phyloP scores from a whole-genome alignment of 2,888 invertebrate genomes.

The Mechanitis messenoides region DNA sequence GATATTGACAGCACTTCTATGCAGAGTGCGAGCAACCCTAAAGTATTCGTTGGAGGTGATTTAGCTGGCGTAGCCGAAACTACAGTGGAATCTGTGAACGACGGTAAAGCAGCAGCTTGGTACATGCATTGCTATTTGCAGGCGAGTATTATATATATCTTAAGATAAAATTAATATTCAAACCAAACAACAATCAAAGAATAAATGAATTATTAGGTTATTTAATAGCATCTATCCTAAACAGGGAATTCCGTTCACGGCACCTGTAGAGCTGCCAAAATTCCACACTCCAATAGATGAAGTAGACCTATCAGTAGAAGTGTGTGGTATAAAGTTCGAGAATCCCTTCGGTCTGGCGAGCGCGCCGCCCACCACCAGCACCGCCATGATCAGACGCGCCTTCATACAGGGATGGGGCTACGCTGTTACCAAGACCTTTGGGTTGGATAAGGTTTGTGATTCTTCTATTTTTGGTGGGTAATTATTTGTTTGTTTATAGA shows the following conservation, averaged over 20 bases:
- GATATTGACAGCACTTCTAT: constrained; percentile 86
- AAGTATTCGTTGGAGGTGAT: constrained; percentile 96
- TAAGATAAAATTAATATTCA: not conserved
- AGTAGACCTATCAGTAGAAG: constrained; percentile 94
- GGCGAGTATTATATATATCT: constrained; percentile 57
- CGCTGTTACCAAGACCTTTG: constrained; percentile 98
- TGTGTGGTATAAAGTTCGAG: constrained; percentile 95
- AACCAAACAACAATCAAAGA: no score
- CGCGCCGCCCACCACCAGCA: constrained; percentile 95
- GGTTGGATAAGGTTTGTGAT: constrained; percentile 88
- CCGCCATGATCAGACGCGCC: constrained; percentile 95
- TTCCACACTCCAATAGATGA: constrained; percentile 95
- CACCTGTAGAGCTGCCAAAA: constrained; percentile 87
- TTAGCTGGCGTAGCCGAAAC: constrained; percentile 96
- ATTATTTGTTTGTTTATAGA: not conserved
- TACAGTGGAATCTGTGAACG: constrained; percentile 98
- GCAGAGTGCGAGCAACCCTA: constrained; percentile 82
- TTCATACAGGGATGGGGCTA: constrained; percentile 99
- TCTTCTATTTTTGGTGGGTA: not conserved
- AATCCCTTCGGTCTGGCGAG: constrained; percentile 99
- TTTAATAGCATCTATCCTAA: not conserved
- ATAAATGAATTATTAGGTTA: no score
- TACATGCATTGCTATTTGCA: constrained; percentile 94
- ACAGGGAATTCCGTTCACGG: constrained; percentile 78
- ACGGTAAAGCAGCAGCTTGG: constrained; percentile 98